Percentiles rank a stretch among this genome's conserved stretches.
These are phyloP conservation scores for Actinemys pallida DNA, from an alignment of 2,113 vertebrate species.

Conservation along the genomic window DNA sequence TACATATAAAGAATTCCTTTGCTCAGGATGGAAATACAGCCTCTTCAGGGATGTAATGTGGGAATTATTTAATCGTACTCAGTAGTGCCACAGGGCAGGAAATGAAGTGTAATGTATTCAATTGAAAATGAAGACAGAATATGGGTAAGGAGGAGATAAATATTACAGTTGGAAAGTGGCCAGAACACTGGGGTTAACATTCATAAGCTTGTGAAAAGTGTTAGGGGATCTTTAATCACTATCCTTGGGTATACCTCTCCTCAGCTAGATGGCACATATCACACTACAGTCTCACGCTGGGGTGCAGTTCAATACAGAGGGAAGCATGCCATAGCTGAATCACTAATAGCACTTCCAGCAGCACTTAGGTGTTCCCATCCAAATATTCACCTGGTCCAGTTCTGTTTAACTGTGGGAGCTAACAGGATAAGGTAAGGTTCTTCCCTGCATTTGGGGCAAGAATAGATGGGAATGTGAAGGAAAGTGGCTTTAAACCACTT, in stretches of 20 bases:
- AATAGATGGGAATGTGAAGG: background rate
- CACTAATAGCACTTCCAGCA: background rate
- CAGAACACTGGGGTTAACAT: background rate
- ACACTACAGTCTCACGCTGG: background rate
- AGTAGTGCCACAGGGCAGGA: background rate
- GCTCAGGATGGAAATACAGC: background rate
- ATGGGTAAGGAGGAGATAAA: background rate
- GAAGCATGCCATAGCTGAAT: background rate
- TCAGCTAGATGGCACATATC: background rate
- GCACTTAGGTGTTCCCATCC: background rate
- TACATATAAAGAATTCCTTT: background rate
- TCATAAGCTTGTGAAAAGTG: background rate
- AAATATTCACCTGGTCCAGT: background rate
- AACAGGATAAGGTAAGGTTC: background rate
- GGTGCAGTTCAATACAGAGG: background rate
- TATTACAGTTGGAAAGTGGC: background rate
- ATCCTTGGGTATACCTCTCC: background rate
- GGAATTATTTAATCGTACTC: background rate
- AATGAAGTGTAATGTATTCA: background rate
- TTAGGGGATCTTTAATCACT: background rate
- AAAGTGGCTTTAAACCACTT: background rate
- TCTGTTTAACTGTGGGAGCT: background rate
- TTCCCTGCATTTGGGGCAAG: background rate
- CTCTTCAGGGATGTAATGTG: background rate
- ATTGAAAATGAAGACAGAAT: background rate